phyloP scores from a whole-genome alignment of 2,797 vertebrate genomes.

The Propithecus deckenii region DNA sequence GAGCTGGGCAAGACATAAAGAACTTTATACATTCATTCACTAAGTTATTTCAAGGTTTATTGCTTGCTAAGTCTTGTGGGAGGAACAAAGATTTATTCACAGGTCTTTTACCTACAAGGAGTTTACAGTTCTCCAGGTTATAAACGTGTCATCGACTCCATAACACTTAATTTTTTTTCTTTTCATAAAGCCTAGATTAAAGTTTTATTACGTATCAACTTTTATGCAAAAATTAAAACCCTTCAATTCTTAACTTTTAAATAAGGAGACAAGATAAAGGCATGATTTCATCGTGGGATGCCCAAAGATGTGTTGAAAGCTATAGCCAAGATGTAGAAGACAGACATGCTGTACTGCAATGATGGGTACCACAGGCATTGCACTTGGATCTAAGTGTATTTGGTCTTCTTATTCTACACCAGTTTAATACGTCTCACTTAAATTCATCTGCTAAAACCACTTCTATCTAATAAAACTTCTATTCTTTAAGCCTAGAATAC shows the following conservation, averaged over 20 bases:
- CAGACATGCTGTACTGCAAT: not conserved
- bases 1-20: not conserved
- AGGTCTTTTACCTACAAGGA: not conserved
- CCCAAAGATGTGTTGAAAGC: not conserved
- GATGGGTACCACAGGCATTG: not conserved
- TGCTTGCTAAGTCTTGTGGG: conserved; percentile 22
- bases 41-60: not conserved
- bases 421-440: not conserved
- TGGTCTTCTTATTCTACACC: not conserved
- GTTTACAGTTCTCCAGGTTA: not conserved
- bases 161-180: conserved; percentile 28
- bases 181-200: conserved; percentile 19
- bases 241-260: not conserved
- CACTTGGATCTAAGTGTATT: not conserved
- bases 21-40: not conserved
- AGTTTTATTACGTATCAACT: not conserved
- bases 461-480: not conserved
- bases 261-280: not conserved
- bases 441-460: not conserved
- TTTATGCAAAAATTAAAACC: not conserved
- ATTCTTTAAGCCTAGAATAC: not conserved
- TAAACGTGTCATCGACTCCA: conserved; percentile 2
- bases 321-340: not conserved
- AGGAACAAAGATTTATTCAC: not conserved
- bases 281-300: too few relatives aligned